Conservation (phyloP, 2,113 vertebrate species). For the Menura novaehollandiae region DNA sequence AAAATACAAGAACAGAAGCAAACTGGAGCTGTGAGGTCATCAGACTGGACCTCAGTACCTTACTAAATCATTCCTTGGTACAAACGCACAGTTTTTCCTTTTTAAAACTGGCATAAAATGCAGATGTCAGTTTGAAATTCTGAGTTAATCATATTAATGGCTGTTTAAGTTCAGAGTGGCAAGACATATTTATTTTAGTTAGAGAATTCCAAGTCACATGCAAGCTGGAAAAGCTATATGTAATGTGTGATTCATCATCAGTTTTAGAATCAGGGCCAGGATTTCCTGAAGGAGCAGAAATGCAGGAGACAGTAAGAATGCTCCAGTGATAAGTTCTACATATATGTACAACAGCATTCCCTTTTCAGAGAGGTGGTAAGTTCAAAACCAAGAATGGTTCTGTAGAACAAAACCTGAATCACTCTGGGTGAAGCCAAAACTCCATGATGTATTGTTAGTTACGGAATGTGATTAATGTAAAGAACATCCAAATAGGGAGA, state of each 20-base stretch:
- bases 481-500: neutral
- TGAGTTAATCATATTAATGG: neutral
- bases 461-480: neutral
- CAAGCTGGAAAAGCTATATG: neutral
- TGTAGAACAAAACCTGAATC: neutral
- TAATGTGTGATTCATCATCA: neutral
- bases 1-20: neutral
- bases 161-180: neutral
- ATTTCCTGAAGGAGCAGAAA: neutral
- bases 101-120: neutral
- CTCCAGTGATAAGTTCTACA: neutral
- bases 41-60: neutral
- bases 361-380: neutral
- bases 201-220: neutral
- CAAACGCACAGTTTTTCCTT: neutral
- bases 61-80: neutral
- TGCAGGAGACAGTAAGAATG: neutral
- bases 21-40: neutral
- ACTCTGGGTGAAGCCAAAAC: neutral
- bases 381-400: neutral
- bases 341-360: neutral
- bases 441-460: neutral
- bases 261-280: neutral
- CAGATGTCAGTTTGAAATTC: neutral
- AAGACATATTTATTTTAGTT: neutral